These are phyloP conservation scores for Eueides isabella DNA, from an alignment of 1,140 invertebrate species.

Conservation along the genomic window DNA sequence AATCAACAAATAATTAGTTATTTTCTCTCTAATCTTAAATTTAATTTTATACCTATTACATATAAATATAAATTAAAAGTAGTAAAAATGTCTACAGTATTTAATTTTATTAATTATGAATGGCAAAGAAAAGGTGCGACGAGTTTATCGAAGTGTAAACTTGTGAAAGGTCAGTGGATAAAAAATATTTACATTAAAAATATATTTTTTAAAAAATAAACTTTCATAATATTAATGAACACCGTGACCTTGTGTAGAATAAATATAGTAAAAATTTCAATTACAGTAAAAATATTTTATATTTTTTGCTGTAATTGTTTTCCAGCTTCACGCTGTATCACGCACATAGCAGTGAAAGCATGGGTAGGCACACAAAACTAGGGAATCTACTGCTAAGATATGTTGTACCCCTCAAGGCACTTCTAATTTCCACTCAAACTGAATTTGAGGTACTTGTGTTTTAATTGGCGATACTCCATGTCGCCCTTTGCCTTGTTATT, in stretches of 20 bases:
- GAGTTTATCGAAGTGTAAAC: not conserved
- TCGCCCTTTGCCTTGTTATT: no score
- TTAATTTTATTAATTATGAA: not conserved
- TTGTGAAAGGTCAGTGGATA: not conserved
- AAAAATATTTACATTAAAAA: conserved; percentile 4
- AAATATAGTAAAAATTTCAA: not conserved
- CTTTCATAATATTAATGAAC: not conserved
- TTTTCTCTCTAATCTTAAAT: no score
- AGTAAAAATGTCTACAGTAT: not conserved
- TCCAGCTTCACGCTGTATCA: not conserved
- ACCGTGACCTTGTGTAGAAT: not conserved
- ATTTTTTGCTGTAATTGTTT: not conserved
- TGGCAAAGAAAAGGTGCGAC: not conserved
- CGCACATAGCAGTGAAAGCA: no score
- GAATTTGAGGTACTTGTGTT: no score
- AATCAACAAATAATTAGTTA: no score
- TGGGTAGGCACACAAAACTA: no score
- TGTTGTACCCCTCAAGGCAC: no score
- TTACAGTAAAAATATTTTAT: conserved; percentile 3
- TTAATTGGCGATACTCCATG: no score
- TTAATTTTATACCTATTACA: not conserved
- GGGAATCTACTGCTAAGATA: no score
- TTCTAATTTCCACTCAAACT: no score
- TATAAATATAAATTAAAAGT: not conserved
- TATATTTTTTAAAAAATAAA: not conserved